A percentile compares a stretch with the other conserved stretches of the same genome.
These are phyloP conservation scores for Ctenopoma kingsleyae DNA, from an alignment of 2,797 vertebrate genomes.

Conservation along the genomic window DNA sequence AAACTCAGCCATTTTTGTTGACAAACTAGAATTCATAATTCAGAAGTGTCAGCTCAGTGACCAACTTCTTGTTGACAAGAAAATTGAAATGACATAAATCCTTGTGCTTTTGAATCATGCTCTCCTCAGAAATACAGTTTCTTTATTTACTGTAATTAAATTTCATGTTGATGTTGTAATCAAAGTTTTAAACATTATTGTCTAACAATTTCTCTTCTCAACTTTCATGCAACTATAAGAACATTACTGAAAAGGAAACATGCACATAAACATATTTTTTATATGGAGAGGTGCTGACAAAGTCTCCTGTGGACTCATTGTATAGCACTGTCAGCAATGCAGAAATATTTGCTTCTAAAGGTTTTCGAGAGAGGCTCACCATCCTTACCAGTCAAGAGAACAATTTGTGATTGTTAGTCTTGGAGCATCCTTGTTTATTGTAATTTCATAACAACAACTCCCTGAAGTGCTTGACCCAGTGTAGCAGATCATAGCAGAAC, in stretches of 20 bases:
- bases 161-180: not conserved
- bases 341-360: too few species aligned
- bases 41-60: not conserved
- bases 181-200: not conserved
- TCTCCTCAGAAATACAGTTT: constrained; percentile 3
- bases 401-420: too few species aligned
- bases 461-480: too few species aligned
- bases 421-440: too few species aligned
- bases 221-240: constrained; percentile 8
- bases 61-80: not conserved
- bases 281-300: too few species aligned
- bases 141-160: not conserved
- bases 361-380: too few species aligned
- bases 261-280: too few species aligned
- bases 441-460: too few species aligned
- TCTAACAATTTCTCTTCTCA: not conserved
- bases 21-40: not conserved
- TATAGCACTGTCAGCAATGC: too few species aligned
- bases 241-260: not conserved
- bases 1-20: constrained; percentile 4
- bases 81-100: not conserved
- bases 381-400: too few species aligned
- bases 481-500: too few species aligned
- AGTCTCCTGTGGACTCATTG: too few species aligned
- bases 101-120: not conserved